Base-by-base conservation (phyloP, 2,797 vertebrate genomes). In the Silurus lanzhouensis region DNA sequence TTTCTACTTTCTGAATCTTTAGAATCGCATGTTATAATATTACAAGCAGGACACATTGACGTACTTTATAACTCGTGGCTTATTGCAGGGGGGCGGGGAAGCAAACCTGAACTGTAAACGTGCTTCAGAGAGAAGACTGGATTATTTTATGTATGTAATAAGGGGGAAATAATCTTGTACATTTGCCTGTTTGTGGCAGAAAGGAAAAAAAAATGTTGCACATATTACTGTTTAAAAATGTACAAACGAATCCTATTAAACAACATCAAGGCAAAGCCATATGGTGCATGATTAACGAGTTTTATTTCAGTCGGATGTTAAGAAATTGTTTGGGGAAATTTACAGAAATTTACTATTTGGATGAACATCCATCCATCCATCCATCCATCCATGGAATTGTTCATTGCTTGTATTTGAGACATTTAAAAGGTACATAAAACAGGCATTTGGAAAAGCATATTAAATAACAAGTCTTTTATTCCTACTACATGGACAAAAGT, bases 221-320 rank as follows among this genome's bases (percentile, higher is more conserved):
- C 92, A 93, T 91, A 89, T 93, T 90, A 90, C 88, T 93, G 92
- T 94, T 92, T 89, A 88, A 91, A 89, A 91, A 22, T 93, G 91
- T 93, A 92, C 86, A 94, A 93, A 93, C 92, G 38, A 90, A 94
- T 90, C 89, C 87, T 92, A 94, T 93, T 95, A 94, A 95, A 95
- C 91, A 85, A 87, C 84, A 72, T 90, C 88, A 90, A 89, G 88
- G 88, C 87, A 86, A n/a, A 66, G 63, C 25, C 61, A 66, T 19
- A 20, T 64, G 25, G 27, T 78, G 31, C 0, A 13, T 12, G 22
- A 60, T 68, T 60, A 3, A 20, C 20, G 68, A 52, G 82, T 74
- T 19, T 74, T 83, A 48, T n/a, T 79, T 64, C 38, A n/a, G 22
- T 38, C 17, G 3, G 38, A 2, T 61, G 10, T 44, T 61, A 14